Conservation (phyloP, 1,140 invertebrate species). For the Trichoplusia ni region DNA sequence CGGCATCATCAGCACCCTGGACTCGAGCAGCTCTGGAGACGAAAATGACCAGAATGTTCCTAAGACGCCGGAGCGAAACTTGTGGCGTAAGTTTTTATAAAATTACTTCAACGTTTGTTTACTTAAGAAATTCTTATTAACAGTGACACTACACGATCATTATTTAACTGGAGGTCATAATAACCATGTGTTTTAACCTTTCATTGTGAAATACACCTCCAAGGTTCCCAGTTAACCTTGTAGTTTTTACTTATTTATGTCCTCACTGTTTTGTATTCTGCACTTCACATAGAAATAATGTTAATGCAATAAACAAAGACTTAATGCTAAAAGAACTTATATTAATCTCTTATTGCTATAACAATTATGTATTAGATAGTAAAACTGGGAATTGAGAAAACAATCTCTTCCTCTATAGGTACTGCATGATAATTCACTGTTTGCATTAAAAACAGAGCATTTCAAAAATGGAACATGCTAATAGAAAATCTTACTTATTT, state of each 20-base stretch:
- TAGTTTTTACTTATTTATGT: neutral
- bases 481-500: too few species aligned
- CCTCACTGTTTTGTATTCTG: constrained; percentile 2
- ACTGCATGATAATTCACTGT: too few species aligned
- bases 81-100: constrained; percentile 64
- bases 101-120: neutral
- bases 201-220: neutral
- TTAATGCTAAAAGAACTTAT: too few species aligned
- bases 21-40: constrained; percentile 73
- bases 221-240: constrained; percentile 5
- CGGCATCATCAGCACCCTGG: constrained; percentile 74
- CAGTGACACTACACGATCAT: neutral
- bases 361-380: too few species aligned
- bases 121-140: neutral
- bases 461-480: too few species aligned
- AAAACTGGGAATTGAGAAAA: too few species aligned
- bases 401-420: too few species aligned
- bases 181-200: neutral
- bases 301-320: too few species aligned
- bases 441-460: too few species aligned
- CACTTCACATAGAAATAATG: too few species aligned
- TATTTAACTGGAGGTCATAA: neutral
- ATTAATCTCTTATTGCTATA: too few species aligned
- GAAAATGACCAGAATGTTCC: constrained; percentile 65
- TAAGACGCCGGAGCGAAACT: constrained; percentile 61